These are phyloP conservation scores for Stictocephala bisonia DNA, from an alignment of 2,888 invertebrate genomes.

Conservation along the genomic window DNA sequence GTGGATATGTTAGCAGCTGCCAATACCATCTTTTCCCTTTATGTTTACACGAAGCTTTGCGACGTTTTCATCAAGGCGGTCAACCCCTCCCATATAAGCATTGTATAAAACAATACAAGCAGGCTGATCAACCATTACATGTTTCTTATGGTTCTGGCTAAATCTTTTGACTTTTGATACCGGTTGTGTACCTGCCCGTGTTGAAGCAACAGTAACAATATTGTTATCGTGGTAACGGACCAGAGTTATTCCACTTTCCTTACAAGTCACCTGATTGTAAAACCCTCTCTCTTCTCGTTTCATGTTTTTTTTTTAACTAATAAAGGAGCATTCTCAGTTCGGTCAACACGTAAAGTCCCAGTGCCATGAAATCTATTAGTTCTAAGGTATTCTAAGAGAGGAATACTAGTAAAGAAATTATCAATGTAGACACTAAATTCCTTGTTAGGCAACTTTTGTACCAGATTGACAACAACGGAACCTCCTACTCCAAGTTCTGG, in stretches of 20 bases:
- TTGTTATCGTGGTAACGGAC: constrained; percentile 31
- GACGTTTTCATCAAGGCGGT: background rate
- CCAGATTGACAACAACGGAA: too few species aligned
- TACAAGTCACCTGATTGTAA: constrained; percentile 2
- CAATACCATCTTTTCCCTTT: constrained; percentile 36
- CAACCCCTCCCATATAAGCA: constrained; percentile 35
- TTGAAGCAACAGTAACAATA: constrained; percentile 2
- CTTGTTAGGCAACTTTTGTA: too few species aligned
- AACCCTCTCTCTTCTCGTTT: too few species aligned
- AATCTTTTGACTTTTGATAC: constrained; percentile 15
- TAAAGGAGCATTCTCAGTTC: background rate
- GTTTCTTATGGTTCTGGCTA: constrained; percentile 10
- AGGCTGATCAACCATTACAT: constrained; percentile 19
- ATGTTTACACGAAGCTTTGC: too few species aligned
- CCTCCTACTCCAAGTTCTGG: too few species aligned
- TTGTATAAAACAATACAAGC: constrained; percentile 22
- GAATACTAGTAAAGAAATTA: too few species aligned
- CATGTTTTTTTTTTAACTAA: constrained; percentile 4
- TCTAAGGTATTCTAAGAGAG: too few species aligned
- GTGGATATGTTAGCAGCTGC: constrained; percentile 6
- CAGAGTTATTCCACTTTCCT: constrained; percentile 6
- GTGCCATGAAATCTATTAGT: background rate
- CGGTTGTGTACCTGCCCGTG: too few species aligned
- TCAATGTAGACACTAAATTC: too few species aligned
- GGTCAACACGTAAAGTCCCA: too few species aligned